phyloP scores from a whole-genome alignment of 1,140 invertebrate species.

The Chelonus insularis region DNA sequence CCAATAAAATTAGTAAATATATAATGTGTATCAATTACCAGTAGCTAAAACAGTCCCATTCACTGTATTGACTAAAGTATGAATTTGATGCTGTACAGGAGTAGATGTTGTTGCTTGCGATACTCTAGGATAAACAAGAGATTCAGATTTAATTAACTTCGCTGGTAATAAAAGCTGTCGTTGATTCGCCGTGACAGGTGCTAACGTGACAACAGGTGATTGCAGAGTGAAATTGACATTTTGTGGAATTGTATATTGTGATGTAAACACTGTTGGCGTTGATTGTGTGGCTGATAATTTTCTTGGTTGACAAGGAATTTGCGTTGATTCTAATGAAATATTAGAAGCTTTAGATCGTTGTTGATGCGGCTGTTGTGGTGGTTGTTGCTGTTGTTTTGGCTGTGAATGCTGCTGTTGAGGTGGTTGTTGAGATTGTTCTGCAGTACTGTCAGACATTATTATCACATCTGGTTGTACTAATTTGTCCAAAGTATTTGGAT shows the following conservation, averaged over 20 bases:
- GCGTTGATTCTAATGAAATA: background rate
- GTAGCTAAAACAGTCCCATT: constrained; percentile 68
- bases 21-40: constrained; percentile 40
- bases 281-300: constrained; percentile 24
- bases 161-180: constrained; percentile 53
- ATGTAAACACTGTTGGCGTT: constrained; percentile 44
- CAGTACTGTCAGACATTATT: constrained; percentile 15
- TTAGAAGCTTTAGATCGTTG: constrained; percentile 12
- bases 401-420: background rate
- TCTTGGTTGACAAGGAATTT: constrained; percentile 24
- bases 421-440: constrained; percentile 30
- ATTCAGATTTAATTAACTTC: constrained; percentile 57
- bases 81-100: constrained; percentile 62
- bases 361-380: background rate
- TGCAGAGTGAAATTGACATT: constrained; percentile 54
- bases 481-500: constrained; percentile 33
- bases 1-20: background rate
- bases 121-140: constrained; percentile 50
- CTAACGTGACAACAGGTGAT: constrained; percentile 52
- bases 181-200: constrained; percentile 47
- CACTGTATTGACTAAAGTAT: constrained; percentile 67
- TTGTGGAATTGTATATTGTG: constrained; percentile 51
- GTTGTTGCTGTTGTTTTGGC: constrained; percentile 2
- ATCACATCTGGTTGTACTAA: constrained; percentile 33
- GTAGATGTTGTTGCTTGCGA: constrained; percentile 46